phyloP scores from a whole-genome alignment of 2,888 invertebrate species.

The Drosophila flavopinicola region DNA sequence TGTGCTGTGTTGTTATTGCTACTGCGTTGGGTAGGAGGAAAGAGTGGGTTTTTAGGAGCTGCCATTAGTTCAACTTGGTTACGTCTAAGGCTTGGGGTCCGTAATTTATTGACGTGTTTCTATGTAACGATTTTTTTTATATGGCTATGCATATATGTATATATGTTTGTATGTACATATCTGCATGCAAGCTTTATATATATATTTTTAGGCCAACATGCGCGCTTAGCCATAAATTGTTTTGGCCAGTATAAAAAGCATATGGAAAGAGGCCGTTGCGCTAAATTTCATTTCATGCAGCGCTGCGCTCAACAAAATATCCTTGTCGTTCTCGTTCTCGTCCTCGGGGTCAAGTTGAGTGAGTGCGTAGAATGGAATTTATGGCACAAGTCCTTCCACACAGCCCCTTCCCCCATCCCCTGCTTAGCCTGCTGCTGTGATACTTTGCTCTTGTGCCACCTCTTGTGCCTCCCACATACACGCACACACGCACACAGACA shows the following conservation, averaged over 20 bases:
- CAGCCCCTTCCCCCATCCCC: neutral
- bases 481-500: neutral
- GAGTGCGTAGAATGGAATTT: slow-evolving; percentile 61
- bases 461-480: too few relatives aligned
- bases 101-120: slow-evolving; percentile 74
- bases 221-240: slow-evolving; percentile 75
- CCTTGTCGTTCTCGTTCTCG: slow-evolving; percentile 19
- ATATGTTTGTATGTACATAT: neutral
- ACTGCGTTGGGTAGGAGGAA: neutral
- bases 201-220: slow-evolving; percentile 67
- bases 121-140: slow-evolving; percentile 60
- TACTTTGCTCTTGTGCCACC: slow-evolving; percentile 11
- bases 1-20: slow-evolving; percentile 14
- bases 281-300: slow-evolving; percentile 76
- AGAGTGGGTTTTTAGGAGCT: slow-evolving; percentile 18
- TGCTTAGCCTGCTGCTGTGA: neutral
- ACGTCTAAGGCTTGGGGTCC: slow-evolving; percentile 50
- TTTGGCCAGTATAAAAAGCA: slow-evolving; percentile 46
- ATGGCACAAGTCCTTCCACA: slow-evolving; percentile 36
- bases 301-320: slow-evolving; percentile 52
- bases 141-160: slow-evolving; percentile 13
- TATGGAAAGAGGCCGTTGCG: slow-evolving; percentile 55
- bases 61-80: slow-evolving; percentile 67
- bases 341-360: slow-evolving; percentile 70
- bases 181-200: slow-evolving; percentile 22